Evolutionary conservation across 2,888 invertebrate species (phyloP).

Genomic region (Xestoiulus laeticollis): DNA sequence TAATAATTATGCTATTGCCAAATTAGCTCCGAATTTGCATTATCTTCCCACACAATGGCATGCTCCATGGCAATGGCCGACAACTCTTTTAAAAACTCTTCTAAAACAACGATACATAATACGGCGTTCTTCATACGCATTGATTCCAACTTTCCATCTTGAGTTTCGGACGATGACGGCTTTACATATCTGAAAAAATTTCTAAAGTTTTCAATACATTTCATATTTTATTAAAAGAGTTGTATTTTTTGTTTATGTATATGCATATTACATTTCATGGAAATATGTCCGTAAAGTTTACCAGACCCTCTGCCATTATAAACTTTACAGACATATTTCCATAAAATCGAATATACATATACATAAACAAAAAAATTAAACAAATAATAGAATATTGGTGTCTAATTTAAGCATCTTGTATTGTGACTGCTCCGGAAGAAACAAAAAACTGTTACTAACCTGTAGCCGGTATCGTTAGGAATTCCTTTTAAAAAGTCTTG

Average conservation of each 20-base stretch:
- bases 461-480: conserved; percentile 60
- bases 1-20: background rate
- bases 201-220: background rate
- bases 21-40: background rate
- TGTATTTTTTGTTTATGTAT: no score
- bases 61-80: conserved; percentile 96
- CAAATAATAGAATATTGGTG: no score
- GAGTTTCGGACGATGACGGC: conserved; percentile 56
- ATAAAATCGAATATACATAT: no score
- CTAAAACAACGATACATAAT: conserved; percentile 85
- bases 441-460: conserved; percentile 57
- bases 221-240: no score
- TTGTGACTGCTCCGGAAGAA: no score
- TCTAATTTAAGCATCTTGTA: no score
- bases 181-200: conserved; percentile 57
- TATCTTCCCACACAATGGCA: conserved; percentile 66
- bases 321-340: no score
- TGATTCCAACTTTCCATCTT: conserved; percentile 60
- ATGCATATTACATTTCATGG: no score
- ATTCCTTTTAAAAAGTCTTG: conserved; percentile 57
- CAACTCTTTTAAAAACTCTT: conserved; percentile 95
- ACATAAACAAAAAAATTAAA: no score
- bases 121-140: conserved; percentile 66
- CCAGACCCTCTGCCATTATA: no score
- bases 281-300: no score